Conservation (phyloP, 2,888 invertebrate genomes). For the Oscheius myriophilus region DNA sequence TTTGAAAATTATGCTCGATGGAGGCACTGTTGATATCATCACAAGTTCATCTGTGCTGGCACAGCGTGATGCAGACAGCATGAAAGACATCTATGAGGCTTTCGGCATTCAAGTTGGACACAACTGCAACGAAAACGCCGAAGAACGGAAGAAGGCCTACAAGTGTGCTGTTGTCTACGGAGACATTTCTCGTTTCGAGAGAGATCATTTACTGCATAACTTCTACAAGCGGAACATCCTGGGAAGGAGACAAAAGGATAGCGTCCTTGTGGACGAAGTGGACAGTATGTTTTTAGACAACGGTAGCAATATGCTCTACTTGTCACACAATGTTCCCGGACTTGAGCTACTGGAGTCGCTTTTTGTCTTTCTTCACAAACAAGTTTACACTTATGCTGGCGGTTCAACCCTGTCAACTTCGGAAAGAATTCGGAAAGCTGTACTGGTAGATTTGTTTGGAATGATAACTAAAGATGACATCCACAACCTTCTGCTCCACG, state of each 20-base stretch:
- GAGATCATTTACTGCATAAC: constrained; percentile 68
- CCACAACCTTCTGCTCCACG: not conserved
- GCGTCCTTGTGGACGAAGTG: constrained; percentile 72
- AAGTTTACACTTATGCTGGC: constrained; percentile 49
- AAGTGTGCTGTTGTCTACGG: constrained; percentile 71
- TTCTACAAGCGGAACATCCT: constrained; percentile 70
- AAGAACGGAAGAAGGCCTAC: constrained; percentile 59
- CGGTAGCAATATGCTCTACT: constrained; percentile 71
- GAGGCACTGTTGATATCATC: constrained; percentile 65
- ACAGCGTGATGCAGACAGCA: constrained; percentile 59
- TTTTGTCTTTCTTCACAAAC: constrained; percentile 69
- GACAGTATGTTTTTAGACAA: constrained; percentile 73
- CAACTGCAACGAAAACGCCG: constrained; percentile 60
- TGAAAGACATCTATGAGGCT: constrained; percentile 47
- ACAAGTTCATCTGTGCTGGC: constrained; percentile 71
- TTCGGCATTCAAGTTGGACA: constrained; percentile 66
- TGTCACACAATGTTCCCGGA: constrained; percentile 71
- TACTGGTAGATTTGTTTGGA: constrained; percentile 11
- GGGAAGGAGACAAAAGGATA: constrained; percentile 60
- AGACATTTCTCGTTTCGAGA: constrained; percentile 69
- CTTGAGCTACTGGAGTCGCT: constrained; percentile 70
- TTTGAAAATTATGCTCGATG: constrained; percentile 1
- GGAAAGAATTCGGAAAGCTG: not conserved
- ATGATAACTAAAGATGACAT: constrained; percentile 11
- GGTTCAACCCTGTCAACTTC: too few relatives aligned